Percentiles rank a stretch among this genome's conserved stretches.
phyloP scores from a whole-genome alignment of 2,113 vertebrate genomes.

The Loxodonta africana region DNA sequence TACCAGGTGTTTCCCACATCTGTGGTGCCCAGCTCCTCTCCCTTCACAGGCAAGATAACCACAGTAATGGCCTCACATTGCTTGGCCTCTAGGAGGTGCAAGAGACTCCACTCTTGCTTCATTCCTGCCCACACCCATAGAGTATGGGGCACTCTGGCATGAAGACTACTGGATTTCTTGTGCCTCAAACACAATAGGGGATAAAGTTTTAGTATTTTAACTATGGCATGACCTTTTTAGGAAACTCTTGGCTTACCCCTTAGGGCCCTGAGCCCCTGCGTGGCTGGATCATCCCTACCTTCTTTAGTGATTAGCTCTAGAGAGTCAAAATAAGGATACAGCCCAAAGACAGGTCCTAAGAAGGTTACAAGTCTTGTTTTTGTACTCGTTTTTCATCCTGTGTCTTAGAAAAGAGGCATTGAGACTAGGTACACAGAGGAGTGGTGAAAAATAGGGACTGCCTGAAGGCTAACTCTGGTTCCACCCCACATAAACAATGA shows the following conservation, averaged over 20 bases:
- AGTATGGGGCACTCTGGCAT: neutral
- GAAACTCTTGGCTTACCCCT: neutral
- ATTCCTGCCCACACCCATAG: neutral
- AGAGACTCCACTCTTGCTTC: neutral
- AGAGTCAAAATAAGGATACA: neutral
- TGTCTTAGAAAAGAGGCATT: neutral
- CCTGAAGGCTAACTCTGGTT: neutral
- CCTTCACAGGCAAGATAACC: neutral
- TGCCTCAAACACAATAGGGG: neutral
- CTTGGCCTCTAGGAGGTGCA: neutral
- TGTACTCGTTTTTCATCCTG: rapidly evolving
- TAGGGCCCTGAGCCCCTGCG: neutral
- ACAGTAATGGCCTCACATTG: rapidly evolving
- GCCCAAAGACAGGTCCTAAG: neutral
- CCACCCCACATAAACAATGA: neutral
- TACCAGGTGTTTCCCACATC: neutral
- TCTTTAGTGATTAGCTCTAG: neutral
- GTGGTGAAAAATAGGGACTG: neutral
- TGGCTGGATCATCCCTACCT: neutral
- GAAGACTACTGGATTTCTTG: neutral
- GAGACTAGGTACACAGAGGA: neutral
- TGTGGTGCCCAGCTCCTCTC: neutral
- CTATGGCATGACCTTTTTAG: neutral
- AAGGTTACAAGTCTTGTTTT: neutral
- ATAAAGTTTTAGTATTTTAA: neutral